Evolutionary conservation across 2,888 invertebrate species (phyloP).

Genomic region (Lomographa bimaculata): DNA sequence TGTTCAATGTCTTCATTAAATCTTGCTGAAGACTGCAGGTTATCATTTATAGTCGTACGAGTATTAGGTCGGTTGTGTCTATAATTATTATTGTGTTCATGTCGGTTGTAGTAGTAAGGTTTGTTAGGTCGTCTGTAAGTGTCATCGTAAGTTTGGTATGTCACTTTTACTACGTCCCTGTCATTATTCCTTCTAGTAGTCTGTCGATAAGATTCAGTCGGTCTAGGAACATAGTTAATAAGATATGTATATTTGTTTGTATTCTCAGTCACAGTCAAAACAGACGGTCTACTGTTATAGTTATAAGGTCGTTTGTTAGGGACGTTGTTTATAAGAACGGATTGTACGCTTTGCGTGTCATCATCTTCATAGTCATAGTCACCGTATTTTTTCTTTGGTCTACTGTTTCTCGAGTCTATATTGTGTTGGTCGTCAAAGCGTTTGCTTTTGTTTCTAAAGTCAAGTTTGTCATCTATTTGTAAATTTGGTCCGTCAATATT

Average conservation of each 20-base stretch:
- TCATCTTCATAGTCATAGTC: conserved; percentile 61
- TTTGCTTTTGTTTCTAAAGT: conserved; percentile 78
- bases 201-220: conserved; percentile 74
- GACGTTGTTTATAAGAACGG: conserved; percentile 67
- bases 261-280: conserved; percentile 76
- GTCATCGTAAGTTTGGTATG: conserved; percentile 75
- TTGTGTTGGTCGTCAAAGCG: conserved; percentile 52
- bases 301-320: conserved; percentile 67
- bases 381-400: conserved; percentile 51
- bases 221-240: conserved; percentile 79
- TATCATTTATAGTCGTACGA: conserved; percentile 44
- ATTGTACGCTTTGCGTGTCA: conserved; percentile 69
- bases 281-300: conserved; percentile 50
- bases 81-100: conserved; percentile 48
- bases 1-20: conserved; percentile 59
- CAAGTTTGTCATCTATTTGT: conserved; percentile 84
- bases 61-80: conserved; percentile 55
- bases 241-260: conserved; percentile 77
- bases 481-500: conserved; percentile 39
- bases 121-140: conserved; percentile 71
- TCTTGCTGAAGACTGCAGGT: conserved; percentile 63
- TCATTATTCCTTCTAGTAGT: conserved; percentile 64
- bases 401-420: conserved; percentile 46
- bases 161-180: conserved; percentile 74
- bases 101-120: conserved; percentile 65